Base-by-base conservation (phyloP, 2,888 invertebrate genomes). In the Mesorhabditis sp. region DNA sequence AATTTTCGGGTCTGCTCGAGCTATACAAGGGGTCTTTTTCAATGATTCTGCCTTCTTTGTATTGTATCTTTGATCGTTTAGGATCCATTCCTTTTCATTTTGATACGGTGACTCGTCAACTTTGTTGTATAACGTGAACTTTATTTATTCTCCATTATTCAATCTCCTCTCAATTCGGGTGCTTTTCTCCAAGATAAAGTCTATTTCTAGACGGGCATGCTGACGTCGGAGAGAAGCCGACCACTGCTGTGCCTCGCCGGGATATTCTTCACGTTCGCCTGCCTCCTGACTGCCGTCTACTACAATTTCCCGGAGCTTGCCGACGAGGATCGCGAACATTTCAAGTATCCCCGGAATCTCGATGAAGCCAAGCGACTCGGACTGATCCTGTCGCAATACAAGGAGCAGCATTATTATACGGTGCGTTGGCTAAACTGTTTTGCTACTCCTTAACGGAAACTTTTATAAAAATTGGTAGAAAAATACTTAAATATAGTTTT, bases 311-410 rank as follows among this genome's bases (percentile, higher is more conserved):
- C 80, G 4, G 74, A 75, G 43, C 68, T 80, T 7, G 58, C 74
- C 4, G 95, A 95, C 74, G 90, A 92, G 82, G 97, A 97, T 87
- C 91, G 90, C 83, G 89, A 91, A 83, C 90, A 92, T 87, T 89
- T 98, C 76, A 94, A 92, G 88, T 88, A 97, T 77, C 98, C 98
- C 68, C 90, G 91, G 88, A 91, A 94, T 87, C 92, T 97, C 81
- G 94, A 96, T 86, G 95, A 96, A 88, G 96, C 96, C 45, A 96
- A 97, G 88, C 90, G 92, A 84, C 89, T 98, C 77, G 97, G 96
- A 74, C 90, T 91, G 86, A 91, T 98, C 64, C 88, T 98, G 81
- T 92, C 92, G 86, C 90, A 91, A 79, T 97, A 97, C 87, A 96
- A 94, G 87, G 93, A 93, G 77, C 91, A 91, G 86, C 93, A 95